A percentile compares a stretch with the other conserved stretches of the same genome.
Evolutionary conservation across 2,797 vertebrate genomes (phyloP).

Genomic region (Acipenser oxyrinchus): DNA sequence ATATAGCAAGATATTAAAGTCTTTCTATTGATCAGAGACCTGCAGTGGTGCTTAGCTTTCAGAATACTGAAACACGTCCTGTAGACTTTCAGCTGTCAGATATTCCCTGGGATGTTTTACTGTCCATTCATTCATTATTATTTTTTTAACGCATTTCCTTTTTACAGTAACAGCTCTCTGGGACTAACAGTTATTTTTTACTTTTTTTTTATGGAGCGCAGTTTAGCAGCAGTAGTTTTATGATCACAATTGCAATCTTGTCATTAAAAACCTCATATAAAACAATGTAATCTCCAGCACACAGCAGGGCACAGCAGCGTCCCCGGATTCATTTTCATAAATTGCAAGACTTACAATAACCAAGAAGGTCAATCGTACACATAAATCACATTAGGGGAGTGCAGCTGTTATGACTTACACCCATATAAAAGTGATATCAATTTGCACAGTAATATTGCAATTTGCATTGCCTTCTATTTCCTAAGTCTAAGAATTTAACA

Average conservation of each 20-base stretch:
- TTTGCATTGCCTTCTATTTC: no score
- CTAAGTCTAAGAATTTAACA: no score
- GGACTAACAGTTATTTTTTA: not conserved
- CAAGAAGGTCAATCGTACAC: not conserved
- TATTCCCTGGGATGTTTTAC: not conserved
- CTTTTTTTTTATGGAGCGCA: not conserved
- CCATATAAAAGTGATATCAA: slow-evolving; percentile 3
- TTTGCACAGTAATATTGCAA: no score
- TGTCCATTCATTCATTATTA: not conserved
- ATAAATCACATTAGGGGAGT: not conserved
- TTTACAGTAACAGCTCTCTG: not conserved
- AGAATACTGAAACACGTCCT: not conserved
- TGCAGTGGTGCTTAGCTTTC: not conserved
- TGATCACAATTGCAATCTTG: not conserved
- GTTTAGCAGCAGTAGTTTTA: not conserved
- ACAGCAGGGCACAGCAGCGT: no score
- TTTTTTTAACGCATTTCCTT: not conserved
- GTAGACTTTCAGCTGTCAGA: not conserved
- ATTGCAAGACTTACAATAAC: no score
- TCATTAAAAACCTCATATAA: not conserved
- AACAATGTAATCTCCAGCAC: slow-evolving; percentile 6
- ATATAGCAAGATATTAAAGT: no score
- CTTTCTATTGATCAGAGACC: not conserved
- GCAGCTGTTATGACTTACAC: not conserved
- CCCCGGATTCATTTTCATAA: no score